Evolutionary conservation across 2,888 invertebrate species (phyloP).

Genomic region (Stictocephala bisonia): DNA sequence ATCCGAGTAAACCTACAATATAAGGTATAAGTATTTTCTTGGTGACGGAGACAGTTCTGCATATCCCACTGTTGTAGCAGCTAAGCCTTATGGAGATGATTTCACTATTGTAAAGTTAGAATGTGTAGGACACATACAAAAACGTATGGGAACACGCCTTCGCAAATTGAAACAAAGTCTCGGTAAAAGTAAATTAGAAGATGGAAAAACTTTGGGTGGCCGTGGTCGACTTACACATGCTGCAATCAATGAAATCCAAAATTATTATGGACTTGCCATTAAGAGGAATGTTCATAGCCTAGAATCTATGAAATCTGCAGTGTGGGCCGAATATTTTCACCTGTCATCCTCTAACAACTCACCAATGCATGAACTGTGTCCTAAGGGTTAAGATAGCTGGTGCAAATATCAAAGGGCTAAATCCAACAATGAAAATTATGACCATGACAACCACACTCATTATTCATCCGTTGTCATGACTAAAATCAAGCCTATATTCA

Average conservation of each 20-base stretch:
- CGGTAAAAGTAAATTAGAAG: background rate
- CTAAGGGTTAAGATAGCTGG: background rate
- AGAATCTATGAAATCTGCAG: slow-evolving; percentile 22
- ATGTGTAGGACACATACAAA: slow-evolving; percentile 5
- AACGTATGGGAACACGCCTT: slow-evolving; percentile 20
- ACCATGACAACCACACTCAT: slow-evolving; percentile 1
- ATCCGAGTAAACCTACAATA: background rate
- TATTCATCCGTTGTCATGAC: background rate
- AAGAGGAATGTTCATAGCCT: slow-evolving; percentile 1
- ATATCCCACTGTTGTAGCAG: slow-evolving; percentile 1
- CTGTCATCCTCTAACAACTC: background rate
- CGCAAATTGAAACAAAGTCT: background rate
- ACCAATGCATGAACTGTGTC: background rate
- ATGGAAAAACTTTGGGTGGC: slow-evolving; percentile 18
- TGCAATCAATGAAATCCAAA: slow-evolving; percentile 16
- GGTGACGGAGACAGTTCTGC: slow-evolving; percentile 20
- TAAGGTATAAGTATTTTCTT: slow-evolving; percentile 9
- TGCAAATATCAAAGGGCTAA: background rate
- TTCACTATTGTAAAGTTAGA: slow-evolving; percentile 15
- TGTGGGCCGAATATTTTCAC: slow-evolving; percentile 22
- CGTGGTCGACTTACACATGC: slow-evolving; percentile 9
- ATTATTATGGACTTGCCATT: slow-evolving; percentile 9
- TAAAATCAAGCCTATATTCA: no score
- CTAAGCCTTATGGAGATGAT: background rate
- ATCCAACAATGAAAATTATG: background rate